Conservation (phyloP, 2,113 vertebrate genomes). For the Martes martes region DNA sequence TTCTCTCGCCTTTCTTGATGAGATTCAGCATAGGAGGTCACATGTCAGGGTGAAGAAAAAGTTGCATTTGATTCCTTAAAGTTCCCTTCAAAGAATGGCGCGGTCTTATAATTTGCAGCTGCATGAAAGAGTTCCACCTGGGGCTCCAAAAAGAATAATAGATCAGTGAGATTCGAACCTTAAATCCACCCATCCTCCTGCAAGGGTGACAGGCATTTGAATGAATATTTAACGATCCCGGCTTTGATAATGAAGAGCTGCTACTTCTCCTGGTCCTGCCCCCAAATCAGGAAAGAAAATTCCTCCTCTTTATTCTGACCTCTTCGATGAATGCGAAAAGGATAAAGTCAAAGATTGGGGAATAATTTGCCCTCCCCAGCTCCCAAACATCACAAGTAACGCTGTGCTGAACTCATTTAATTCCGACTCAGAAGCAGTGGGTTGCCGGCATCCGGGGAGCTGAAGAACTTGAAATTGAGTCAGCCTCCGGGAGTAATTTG, state of each 20-base stretch:
- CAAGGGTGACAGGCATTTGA: conserved; percentile 55
- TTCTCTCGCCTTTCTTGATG: background rate
- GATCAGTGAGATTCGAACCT: conserved; percentile 77
- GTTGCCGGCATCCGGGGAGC: background rate
- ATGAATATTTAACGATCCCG: conserved; percentile 74
- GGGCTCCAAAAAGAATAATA: conserved; percentile 82
- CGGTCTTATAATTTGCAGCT: conserved; percentile 67
- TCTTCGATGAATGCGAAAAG: conserved; percentile 45
- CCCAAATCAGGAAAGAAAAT: background rate
- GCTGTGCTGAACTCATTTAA: background rate
- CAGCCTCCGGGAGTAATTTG: background rate
- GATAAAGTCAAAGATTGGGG: conserved; percentile 21
- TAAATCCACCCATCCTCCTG: conserved; percentile 52
- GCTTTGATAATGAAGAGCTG: conserved; percentile 73
- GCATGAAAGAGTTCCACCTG: conserved; percentile 72
- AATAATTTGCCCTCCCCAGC: background rate
- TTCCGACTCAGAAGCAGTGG: background rate
- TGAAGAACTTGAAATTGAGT: background rate
- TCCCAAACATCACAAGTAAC: background rate
- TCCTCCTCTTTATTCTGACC: conserved; percentile 30
- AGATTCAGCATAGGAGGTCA: background rate
- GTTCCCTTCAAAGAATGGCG: conserved; percentile 74
- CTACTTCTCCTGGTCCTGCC: background rate
- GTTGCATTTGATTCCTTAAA: conserved; percentile 39
- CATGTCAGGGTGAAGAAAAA: background rate